phyloP scores from a whole-genome alignment of 1,140 invertebrate species.

The Homalodisca vitripennis region DNA sequence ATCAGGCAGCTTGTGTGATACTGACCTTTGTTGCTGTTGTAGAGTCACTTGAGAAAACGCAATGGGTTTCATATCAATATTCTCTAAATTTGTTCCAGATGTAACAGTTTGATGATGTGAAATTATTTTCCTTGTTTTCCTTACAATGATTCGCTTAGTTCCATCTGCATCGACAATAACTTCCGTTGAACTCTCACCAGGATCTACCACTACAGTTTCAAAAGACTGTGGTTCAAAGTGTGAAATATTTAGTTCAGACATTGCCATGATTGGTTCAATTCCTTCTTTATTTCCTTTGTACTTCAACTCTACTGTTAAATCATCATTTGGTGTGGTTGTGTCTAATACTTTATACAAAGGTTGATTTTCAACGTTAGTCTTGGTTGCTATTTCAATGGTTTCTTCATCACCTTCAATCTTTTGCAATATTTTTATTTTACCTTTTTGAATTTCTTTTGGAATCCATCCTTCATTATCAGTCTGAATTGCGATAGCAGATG shows the following conservation, averaged over 20 bases:
- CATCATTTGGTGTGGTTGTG: constrained; percentile 35
- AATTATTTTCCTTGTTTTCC: constrained; percentile 54
- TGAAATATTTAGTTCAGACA: constrained; percentile 62
- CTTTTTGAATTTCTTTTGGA: constrained; percentile 5
- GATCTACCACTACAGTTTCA: constrained; percentile 73
- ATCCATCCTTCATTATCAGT: constrained; percentile 21
- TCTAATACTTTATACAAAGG: constrained; percentile 5
- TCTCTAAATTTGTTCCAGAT: constrained; percentile 19
- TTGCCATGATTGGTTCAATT: constrained; percentile 45
- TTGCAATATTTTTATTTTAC: constrained; percentile 63
- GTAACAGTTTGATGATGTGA: constrained; percentile 49
- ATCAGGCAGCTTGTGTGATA: constrained; percentile 59
- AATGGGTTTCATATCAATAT: constrained; percentile 47
- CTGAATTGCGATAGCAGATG: constrained; percentile 29
- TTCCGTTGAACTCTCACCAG: constrained; percentile 73
- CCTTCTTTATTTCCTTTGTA: constrained; percentile 58
- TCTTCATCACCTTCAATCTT: constrained; percentile 65
- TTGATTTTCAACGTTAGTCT: constrained; percentile 48
- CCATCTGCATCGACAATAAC: constrained; percentile 77
- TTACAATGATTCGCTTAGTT: constrained; percentile 75
- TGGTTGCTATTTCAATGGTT: constrained; percentile 74
- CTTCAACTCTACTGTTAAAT: constrained; percentile 71
- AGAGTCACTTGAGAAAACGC: constrained; percentile 65
- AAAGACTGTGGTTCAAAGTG: constrained; percentile 70
- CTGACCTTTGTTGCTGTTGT: constrained; percentile 61